Conservation (phyloP, 2,888 invertebrate genomes). For the Polia nebulosa region DNA sequence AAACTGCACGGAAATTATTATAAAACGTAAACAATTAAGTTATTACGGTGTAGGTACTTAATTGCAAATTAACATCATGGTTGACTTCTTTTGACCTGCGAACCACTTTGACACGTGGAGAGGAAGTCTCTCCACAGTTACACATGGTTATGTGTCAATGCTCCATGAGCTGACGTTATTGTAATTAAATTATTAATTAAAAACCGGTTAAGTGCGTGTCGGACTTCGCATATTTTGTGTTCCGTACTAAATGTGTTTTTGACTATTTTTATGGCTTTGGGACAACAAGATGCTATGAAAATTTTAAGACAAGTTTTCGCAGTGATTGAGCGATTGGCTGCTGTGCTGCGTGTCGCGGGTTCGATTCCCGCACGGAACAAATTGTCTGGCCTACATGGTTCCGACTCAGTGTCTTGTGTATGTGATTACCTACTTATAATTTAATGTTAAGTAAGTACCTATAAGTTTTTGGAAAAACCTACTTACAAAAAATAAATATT, state of each 20-base stretch:
- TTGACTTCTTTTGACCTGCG: constrained; percentile 29
- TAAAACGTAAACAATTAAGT: constrained; percentile 6
- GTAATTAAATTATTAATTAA: neutral
- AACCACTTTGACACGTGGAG: neutral
- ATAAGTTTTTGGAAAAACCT: neutral
- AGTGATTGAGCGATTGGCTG: too few relatives aligned
- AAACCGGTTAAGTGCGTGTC: too few relatives aligned
- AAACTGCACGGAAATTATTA: neutral
- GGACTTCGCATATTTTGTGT: too few relatives aligned
- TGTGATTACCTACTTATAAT: too few relatives aligned
- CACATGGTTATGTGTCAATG: neutral
- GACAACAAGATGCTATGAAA: too few relatives aligned
- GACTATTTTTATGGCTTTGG: too few relatives aligned
- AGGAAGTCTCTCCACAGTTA: neutral
- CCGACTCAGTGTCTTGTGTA: too few relatives aligned
- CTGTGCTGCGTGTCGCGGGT: too few relatives aligned
- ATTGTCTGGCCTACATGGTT: too few relatives aligned
- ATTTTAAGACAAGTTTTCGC: too few relatives aligned
- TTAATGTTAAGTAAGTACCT: neutral
- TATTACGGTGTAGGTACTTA: neutral
- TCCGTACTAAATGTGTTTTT: too few relatives aligned
- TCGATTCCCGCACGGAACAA: too few relatives aligned
- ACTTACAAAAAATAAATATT: neutral
- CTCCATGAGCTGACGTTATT: neutral
- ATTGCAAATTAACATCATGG: constrained; percentile 5